phyloP scores from a whole-genome alignment of 2,797 vertebrate genomes.

The Myotis myotis region DNA sequence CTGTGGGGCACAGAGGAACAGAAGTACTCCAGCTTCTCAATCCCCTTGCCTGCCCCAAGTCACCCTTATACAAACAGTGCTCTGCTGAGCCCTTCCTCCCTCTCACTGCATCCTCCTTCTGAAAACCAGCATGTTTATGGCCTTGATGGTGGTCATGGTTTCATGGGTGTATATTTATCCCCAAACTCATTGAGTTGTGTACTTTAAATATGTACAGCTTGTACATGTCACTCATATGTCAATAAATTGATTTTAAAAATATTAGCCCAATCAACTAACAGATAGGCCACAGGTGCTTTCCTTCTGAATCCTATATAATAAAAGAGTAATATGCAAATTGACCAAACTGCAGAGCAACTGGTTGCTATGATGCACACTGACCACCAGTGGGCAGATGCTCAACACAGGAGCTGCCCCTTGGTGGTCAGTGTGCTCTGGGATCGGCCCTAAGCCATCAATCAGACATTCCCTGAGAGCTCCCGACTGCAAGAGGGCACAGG shows the following conservation, averaged over 20 bases:
- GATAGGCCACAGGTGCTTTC: background rate
- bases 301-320: background rate
- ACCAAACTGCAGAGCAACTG: fast-evolving
- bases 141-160: background rate
- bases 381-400: no score
- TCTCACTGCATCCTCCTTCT: background rate
- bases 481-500: no score
- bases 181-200: background rate
- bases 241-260: background rate
- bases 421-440: no score
- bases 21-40: background rate
- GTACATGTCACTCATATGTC: background rate
- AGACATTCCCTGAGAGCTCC: no score
- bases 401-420: no score
- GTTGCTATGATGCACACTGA: no score
- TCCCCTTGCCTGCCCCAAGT: no score
- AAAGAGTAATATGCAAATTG: no score
- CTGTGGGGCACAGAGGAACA: background rate
- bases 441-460: no score
- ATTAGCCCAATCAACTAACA: background rate
- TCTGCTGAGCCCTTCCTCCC: background rate
- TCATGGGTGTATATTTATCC: background rate
- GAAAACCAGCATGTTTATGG: background rate
- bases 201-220: background rate
- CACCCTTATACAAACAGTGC: background rate